phyloP scores from a whole-genome alignment of 2,888 invertebrate species.

The Meandrusa payeni region DNA sequence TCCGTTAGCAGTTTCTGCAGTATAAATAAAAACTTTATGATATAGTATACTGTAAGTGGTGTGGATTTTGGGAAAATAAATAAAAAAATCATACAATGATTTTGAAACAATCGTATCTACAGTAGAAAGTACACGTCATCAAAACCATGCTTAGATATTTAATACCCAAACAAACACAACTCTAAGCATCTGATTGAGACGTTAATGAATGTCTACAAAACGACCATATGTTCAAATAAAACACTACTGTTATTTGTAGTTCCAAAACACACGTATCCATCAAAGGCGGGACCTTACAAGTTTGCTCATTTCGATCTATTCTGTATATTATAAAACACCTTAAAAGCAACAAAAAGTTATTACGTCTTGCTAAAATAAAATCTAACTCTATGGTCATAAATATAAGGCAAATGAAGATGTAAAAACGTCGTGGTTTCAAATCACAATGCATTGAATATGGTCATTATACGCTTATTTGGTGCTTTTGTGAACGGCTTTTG shows the following conservation, averaged over 20 bases:
- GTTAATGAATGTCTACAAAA: constrained; percentile 12
- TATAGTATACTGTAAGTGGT: too few species aligned
- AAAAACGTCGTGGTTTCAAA: constrained; percentile 31
- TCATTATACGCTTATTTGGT: constrained; percentile 75
- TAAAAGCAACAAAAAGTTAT: background rate
- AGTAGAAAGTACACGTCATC: too few species aligned
- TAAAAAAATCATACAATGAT: too few species aligned
- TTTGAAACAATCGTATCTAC: too few species aligned
- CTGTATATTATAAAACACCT: constrained; percentile 39
- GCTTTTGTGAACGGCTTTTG: constrained; percentile 53
- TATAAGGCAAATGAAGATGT: constrained; percentile 24
- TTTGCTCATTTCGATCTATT: constrained; percentile 58
- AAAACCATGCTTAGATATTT: constrained; percentile 22
- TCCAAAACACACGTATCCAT: constrained; percentile 34
- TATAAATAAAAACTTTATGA: too few species aligned
- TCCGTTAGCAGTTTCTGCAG: too few species aligned
- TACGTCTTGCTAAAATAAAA: constrained; percentile 6
- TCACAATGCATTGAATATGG: constrained; percentile 61
- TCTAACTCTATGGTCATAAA: constrained; percentile 4
- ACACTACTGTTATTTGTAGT: constrained; percentile 9
- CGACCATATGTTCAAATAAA: constrained; percentile 14
- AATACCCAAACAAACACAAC: constrained; percentile 27
- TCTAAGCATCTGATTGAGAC: constrained; percentile 4
- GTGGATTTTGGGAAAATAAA: too few species aligned
- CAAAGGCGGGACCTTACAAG: constrained; percentile 34